These are phyloP conservation scores for Polypterus senegalus DNA, from an alignment of 2,113 vertebrate genomes.

Conservation along the genomic window DNA sequence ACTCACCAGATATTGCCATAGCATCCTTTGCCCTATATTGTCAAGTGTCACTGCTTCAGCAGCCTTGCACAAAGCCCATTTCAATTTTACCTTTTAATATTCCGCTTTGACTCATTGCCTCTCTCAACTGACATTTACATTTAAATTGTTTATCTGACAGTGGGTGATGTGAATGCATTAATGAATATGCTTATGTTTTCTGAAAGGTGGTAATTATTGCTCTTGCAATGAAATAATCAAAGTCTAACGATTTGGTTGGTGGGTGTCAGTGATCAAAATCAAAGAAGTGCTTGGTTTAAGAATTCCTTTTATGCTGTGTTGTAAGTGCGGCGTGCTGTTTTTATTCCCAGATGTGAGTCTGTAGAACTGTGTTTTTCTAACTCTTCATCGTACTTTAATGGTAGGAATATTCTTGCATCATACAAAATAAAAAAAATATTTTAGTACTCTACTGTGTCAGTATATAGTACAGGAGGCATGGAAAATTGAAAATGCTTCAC, in stretches of 20 bases:
- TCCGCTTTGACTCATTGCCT: slow-evolving; percentile 45
- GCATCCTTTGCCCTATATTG: background rate
- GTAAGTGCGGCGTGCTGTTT: background rate
- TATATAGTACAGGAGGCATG: too few species aligned
- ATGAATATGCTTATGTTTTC: slow-evolving; percentile 29
- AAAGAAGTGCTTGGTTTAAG: slow-evolving; percentile 5
- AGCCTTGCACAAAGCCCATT: slow-evolving; percentile 4
- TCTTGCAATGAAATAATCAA: slow-evolving; percentile 21
- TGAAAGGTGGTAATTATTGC: slow-evolving; percentile 25
- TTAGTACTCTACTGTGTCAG: too few species aligned
- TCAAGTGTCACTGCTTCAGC: background rate
- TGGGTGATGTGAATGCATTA: slow-evolving; percentile 19
- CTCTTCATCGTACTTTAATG: too few species aligned
- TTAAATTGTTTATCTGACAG: slow-evolving; percentile 49
- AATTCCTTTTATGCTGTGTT: slow-evolving; percentile 5
- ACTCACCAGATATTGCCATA: background rate
- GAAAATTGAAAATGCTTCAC: too few species aligned
- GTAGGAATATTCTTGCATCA: too few species aligned
- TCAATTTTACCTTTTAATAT: slow-evolving; percentile 39
- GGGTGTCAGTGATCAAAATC: slow-evolving; percentile 14
- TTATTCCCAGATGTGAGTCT: background rate
- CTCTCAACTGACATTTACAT: slow-evolving; percentile 50
- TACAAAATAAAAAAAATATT: too few species aligned
- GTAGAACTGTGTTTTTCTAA: too few species aligned
- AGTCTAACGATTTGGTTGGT: slow-evolving; percentile 22